phyloP scores from a whole-genome alignment of 2,888 invertebrate species.

The Chironomus tentans region DNA sequence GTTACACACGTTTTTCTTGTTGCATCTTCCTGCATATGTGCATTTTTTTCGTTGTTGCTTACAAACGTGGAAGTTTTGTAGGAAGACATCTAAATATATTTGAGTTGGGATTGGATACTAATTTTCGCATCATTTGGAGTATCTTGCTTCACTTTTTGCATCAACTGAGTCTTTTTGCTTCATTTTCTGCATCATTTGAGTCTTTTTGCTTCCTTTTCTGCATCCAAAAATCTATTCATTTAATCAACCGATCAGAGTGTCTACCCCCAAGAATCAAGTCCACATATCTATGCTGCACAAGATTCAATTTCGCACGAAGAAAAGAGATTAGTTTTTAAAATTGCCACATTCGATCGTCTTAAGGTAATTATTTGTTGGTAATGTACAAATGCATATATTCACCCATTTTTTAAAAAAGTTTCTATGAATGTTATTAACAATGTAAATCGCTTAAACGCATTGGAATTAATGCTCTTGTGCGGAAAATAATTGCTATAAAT shows the following conservation, averaged over 20 bases:
- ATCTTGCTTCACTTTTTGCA: too few species aligned
- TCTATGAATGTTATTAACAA: too few species aligned
- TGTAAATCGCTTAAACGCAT: too few species aligned
- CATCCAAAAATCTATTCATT: too few species aligned
- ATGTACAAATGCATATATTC: neutral
- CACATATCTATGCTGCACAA: neutral
- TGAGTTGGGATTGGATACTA: neutral
- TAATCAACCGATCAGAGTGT: too few species aligned
- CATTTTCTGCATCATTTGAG: too few species aligned
- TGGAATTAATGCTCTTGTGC: too few species aligned
- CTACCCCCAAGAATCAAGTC: neutral
- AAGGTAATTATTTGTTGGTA: neutral
- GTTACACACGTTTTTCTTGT: constrained; percentile 10
- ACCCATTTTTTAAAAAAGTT: too few species aligned
- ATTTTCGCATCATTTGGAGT: neutral
- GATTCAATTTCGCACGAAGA: constrained; percentile 2
- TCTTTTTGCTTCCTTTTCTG: too few species aligned
- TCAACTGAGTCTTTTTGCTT: too few species aligned
- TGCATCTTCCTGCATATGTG: neutral
- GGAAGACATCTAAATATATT: neutral
- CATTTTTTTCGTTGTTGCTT: neutral
- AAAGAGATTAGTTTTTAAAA: neutral
- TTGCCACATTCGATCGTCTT: neutral
- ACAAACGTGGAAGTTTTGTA: neutral
- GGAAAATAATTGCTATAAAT: too few species aligned